Evolutionary conservation across 2,888 invertebrate genomes (phyloP), one percentile per base, ranked within the genome.

Genomic region (Plebejus anna): DNA sequence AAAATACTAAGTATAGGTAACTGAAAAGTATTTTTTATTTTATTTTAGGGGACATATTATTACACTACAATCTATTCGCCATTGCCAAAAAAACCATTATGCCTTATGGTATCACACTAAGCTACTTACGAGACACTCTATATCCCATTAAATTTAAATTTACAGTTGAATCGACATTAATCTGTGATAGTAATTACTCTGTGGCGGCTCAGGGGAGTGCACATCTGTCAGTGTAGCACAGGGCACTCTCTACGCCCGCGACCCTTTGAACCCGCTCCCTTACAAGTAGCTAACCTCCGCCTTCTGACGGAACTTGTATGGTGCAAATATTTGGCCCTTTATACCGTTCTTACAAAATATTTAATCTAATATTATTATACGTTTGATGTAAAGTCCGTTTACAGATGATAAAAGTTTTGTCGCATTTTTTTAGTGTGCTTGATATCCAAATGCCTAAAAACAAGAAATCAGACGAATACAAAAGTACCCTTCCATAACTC

Each of bases 181-280:
- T 51, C 51, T 70, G 77, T n/a, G 76, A 76, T 66, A 66, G 77
- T 77, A 70, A 76, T 66, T 81, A 70, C 78, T 80, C 80, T 81
- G 78, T 77, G 75, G 55, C 76, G 78, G 70, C 81, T 80, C 82
- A 71, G 76, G 81, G 81, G 82, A 82, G 77, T 79, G 79, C 82
- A 80, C 86, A 86, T 86, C 86, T 85, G 86, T 82, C 84, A 81
- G 80, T 80, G 80, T 80, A 78, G 77, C 77, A 78, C 4, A 47
- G 47, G 47, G 47, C 47, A 47, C 80, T 81, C 83, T 81, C 81
- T 80, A 76, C 76, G 78, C 78, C 78, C 73, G 75, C 79, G 79
- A 77, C 82, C 81, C 81, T 80, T 77, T 79, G 81, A 75, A 75
- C 77, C 79, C 85, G 86, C 85, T 84, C 84, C 86, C 86, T 79